Percentiles rank a stretch among this genome's conserved stretches.
These are phyloP conservation scores for Odontothrips loti DNA, from an alignment of 2,888 invertebrate species.

Conservation along the genomic window DNA sequence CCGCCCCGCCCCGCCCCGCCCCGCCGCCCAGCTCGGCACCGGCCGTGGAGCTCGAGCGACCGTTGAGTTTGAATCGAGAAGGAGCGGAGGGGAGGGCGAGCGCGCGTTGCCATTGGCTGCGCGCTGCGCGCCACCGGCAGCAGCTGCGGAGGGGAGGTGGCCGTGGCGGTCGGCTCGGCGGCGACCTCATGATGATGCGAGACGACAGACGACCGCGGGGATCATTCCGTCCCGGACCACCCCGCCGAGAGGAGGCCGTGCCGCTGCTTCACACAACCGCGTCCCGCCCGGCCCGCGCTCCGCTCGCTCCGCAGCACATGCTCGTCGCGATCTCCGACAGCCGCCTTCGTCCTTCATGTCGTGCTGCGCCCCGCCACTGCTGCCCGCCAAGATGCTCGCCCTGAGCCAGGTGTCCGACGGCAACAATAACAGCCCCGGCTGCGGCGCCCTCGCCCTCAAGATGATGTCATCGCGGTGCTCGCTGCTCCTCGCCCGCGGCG, in stretches of 20 bases:
- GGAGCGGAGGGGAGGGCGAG: background rate
- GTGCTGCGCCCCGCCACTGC: background rate
- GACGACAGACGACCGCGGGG: background rate
- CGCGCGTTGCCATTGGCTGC: background rate
- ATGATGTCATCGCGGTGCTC: slow-evolving; percentile 16
- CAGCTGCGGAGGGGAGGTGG: background rate
- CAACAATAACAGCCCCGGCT: background rate
- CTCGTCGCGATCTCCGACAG: background rate
- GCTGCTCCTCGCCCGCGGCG: background rate
- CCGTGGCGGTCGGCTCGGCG: background rate
- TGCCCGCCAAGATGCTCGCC: background rate
- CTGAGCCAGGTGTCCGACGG: background rate
- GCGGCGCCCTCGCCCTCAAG: background rate
- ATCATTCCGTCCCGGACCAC: slow-evolving; percentile 10
- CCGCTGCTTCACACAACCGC: background rate
- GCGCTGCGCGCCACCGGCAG: background rate
- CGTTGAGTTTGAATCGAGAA: slow-evolving; percentile 12
- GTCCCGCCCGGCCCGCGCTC: background rate
- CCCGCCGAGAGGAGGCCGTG: background rate
- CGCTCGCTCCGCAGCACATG: background rate
- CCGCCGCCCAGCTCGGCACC: background rate
- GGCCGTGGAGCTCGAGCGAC: background rate
- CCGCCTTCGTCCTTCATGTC: background rate
- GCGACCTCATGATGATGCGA: background rate
- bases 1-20: background rate